Percentiles rank a stretch among this genome's conserved stretches.
Conservation (phyloP, 2,113 vertebrate genomes). For the Ptychochromis oligacanthus region DNA sequence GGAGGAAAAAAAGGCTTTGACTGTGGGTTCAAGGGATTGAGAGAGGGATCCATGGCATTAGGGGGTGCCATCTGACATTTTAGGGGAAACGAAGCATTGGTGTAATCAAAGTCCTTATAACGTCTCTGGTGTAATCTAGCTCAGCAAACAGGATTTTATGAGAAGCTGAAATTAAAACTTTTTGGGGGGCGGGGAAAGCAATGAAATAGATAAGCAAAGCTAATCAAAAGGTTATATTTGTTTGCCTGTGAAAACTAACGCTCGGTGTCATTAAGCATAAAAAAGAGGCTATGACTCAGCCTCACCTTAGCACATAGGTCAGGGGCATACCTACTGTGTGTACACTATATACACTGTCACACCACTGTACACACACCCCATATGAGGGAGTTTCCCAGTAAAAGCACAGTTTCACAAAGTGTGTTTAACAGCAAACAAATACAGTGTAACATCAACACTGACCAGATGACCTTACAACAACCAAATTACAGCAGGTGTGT, state of each 20-base stretch:
- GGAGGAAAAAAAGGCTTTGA: neutral
- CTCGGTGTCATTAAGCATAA: neutral
- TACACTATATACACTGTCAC: conserved; percentile 50
- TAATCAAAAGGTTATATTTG: conserved; percentile 47
- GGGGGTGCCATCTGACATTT: conserved; percentile 59
- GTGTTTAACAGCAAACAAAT: conserved; percentile 71
- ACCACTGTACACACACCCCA: conserved; percentile 23
- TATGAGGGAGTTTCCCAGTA: conserved; percentile 20
- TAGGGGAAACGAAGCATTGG: conserved; percentile 31
- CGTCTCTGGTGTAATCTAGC: conserved; percentile 29
- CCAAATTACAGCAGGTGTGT: conserved; percentile 16
- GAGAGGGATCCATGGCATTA: conserved; percentile 43
- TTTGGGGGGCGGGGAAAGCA: neutral
- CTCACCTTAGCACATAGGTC: neutral
- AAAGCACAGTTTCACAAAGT: conserved; percentile 41
- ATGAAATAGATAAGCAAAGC: conserved; percentile 19
- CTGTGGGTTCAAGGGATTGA: conserved; percentile 41
- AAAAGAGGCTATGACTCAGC: neutral
- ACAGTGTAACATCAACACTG: conserved; percentile 42
- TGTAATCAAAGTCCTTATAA: conserved; percentile 26
- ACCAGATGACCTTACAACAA: conserved; percentile 47
- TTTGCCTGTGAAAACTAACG: conserved; percentile 24
- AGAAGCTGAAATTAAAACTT: conserved; percentile 25
- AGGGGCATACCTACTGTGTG: conserved; percentile 31
- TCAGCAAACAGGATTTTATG: conserved; percentile 57